Base-by-base conservation (phyloP, 2,113 vertebrate species). In the Aegithalos caudatus region DNA sequence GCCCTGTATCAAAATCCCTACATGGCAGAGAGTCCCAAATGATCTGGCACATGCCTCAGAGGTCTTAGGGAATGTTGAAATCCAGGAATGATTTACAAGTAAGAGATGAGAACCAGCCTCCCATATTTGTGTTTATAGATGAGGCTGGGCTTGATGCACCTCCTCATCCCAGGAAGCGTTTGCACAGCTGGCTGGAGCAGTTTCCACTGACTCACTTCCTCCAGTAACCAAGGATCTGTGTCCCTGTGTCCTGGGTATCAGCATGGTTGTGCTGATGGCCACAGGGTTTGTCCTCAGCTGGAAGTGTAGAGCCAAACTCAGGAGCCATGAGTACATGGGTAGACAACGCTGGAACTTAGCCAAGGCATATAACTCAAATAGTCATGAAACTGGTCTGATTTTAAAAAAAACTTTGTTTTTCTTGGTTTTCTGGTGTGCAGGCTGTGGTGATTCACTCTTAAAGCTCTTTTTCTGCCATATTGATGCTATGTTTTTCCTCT, bases 251-350 rank as follows among this genome's bases (percentile, higher is more conserved):
- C 33, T 69, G 2, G 0, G 23, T 38, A 72, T 58, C 54, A 88
- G 28, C 42, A 73, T 0, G 0, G 44, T 48, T 1, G 1, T 15
- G 3, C 35, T 81, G 37, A 40, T 66, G 40, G 35, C n/a, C 38
- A 35, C 1, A 3, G 64, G 12, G 28, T 54, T 57, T 31, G 42
- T 22, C 25, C 64, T 83, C 60, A 88, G 37, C 23, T 88, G 42
- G 54, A 95, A 84, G 28, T 11, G 64, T 62, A 58, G 50, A 91
- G 54, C 29, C 51, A 37, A 92, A 61, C 20, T 88, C 50, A 53
- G 67, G 62, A 94, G 53, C 27, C 2, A 4, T n/a, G 48, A 56
- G 60, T 11, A 65, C 25, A 22, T 53, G 76, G 53, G 37, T 48
- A 60, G 57, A 77, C 23, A 54, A 61, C 17, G 8, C 16, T 54